A percentile compares a stretch with the other conserved stretches of the same genome.
phyloP scores from a whole-genome alignment of 2,888 invertebrate genomes.

The Volucella bombylans region DNA sequence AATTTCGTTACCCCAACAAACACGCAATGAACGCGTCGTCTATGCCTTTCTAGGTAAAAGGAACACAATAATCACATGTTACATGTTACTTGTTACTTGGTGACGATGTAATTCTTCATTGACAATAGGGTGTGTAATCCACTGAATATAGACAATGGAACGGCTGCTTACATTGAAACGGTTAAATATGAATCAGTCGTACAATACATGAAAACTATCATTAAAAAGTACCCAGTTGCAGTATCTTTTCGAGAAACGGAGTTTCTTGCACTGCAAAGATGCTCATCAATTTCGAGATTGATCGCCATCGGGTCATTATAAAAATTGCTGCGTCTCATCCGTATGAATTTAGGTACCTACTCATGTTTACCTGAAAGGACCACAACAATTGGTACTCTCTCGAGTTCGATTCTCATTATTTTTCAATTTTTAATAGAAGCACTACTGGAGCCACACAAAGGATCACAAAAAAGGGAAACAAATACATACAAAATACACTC shows the following conservation, averaged over 20 bases:
- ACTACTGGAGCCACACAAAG: conserved; percentile 33
- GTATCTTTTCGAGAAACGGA: no score
- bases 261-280: conserved; percentile 52
- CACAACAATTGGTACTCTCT: conserved; percentile 47
- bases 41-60: not conserved
- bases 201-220: no score
- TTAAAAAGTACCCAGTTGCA: no score
- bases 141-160: conserved; percentile 46
- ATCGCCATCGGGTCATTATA: conserved; percentile 35
- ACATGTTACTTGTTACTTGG: no score
- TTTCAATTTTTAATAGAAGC: conserved; percentile 67
- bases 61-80: conserved; percentile 55
- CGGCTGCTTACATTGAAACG: conserved; percentile 41
- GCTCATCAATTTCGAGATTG: conserved; percentile 67
- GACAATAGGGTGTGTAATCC: conserved; percentile 64
- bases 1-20: not conserved
- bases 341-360: not conserved
- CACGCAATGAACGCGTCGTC: no score
- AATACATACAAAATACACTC: conserved; percentile 15
- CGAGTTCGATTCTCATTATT: conserved; percentile 70
- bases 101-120: conserved; percentile 35
- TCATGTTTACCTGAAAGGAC: conserved; percentile 59
- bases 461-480: conserved; percentile 13
- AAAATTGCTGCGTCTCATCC: conserved; percentile 45
- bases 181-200: no score